Evolutionary conservation across 2,113 vertebrate species (phyloP).

Genomic region (Atlantisia rogersi): DNA sequence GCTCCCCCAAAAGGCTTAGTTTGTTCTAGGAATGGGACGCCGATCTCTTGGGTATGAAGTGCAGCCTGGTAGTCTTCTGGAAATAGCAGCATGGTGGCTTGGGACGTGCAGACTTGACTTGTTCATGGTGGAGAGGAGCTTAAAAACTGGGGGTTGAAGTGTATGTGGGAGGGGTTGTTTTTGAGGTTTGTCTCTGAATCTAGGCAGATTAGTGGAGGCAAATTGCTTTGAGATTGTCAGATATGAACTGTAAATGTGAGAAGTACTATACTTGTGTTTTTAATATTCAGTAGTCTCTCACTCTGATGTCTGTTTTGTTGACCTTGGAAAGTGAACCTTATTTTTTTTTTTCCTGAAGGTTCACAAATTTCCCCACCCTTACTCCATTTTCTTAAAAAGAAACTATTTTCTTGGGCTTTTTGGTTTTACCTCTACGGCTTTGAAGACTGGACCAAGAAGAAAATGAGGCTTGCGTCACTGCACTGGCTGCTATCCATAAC

Average conservation of each 20-base stretch:
- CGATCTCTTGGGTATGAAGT: background rate
- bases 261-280: background rate
- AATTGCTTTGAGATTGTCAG: background rate
- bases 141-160: background rate
- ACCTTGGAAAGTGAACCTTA: background rate
- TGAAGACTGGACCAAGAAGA: background rate
- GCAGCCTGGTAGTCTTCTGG: background rate
- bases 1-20: background rate
- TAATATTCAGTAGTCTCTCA: background rate
- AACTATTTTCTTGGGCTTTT: background rate
- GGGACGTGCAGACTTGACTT: background rate
- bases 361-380: accelerated
- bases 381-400: background rate
- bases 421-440: background rate
- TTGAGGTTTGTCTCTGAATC: background rate
- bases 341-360: background rate
- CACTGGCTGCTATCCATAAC: accelerated
- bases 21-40: background rate
- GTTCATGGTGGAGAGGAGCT: background rate
- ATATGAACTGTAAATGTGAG: background rate
- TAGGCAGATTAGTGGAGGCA: background rate
- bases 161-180: background rate
- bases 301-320: background rate
- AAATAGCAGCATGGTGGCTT: accelerated
- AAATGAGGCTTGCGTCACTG: background rate